phyloP scores from a whole-genome alignment of 2,113 vertebrate species.

The Turnix velox region DNA sequence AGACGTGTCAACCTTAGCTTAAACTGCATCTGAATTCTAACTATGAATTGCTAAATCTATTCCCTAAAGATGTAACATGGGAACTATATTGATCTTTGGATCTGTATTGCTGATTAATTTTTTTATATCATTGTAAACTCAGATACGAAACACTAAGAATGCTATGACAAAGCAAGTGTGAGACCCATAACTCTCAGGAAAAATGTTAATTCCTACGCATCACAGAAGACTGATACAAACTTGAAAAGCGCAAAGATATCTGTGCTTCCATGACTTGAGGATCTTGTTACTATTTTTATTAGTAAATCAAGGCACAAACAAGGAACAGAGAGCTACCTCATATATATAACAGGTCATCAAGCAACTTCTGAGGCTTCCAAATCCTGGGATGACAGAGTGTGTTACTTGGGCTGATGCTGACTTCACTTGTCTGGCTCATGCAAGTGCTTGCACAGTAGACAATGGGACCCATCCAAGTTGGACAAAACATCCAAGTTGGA shows the following conservation, averaged over 20 bases:
- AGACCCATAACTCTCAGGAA: not conserved
- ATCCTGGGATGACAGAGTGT: not conserved
- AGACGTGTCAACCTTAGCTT: not conserved
- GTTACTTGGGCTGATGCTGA: not conserved
- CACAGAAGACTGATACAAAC: not conserved
- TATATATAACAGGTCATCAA: not conserved
- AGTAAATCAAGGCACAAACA: not conserved
- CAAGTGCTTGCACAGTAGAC: not conserved
- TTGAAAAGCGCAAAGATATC: not conserved
- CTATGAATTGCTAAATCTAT: not conserved
- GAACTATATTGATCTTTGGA: not conserved
- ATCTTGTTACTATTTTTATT: not conserved
- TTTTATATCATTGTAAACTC: not conserved
- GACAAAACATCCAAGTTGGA: not conserved
- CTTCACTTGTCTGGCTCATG: not conserved
- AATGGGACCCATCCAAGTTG: fast-evolving
- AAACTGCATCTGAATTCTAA: not conserved
- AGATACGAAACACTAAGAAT: not conserved
- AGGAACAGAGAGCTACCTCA: not conserved
- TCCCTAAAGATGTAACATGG: not conserved
- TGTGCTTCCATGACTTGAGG: not conserved
- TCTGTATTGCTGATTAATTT: not conserved
- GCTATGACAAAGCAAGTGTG: not conserved
- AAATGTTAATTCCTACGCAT: not conserved
- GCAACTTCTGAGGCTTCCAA: not conserved